A percentile compares a stretch with the other conserved stretches of the same genome.
Evolutionary conservation across 2,888 invertebrate genomes (phyloP).

Genomic region (Nephrotoma appendiculata): DNA sequence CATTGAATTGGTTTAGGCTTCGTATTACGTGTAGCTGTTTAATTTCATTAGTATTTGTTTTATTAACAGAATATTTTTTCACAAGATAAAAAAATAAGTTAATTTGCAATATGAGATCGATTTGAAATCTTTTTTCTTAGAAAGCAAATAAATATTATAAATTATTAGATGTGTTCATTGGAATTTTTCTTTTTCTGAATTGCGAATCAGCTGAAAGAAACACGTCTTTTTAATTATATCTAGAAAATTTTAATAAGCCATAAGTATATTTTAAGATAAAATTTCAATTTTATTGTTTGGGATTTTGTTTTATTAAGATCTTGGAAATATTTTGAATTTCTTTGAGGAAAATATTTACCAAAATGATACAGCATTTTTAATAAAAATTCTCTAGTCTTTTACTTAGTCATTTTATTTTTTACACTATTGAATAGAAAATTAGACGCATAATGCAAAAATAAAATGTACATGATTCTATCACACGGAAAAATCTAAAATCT

Average conservation of each 20-base stretch:
- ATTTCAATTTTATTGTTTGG: background rate
- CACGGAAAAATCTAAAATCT: too few relatives aligned
- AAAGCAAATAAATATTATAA: background rate
- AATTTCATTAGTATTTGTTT: background rate
- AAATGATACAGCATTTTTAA: too few relatives aligned
- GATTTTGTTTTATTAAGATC: background rate
- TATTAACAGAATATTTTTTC: background rate
- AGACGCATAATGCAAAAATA: too few relatives aligned
- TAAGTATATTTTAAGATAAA: background rate
- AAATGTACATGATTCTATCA: too few relatives aligned
- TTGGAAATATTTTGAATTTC: too few relatives aligned
- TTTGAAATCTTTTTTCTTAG: background rate
- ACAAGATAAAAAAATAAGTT: background rate
- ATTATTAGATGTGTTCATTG: background rate
- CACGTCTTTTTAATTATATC: background rate
- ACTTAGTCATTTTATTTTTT: too few relatives aligned
- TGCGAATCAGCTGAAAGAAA: background rate
- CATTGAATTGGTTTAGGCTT: background rate
- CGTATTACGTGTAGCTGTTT: background rate
- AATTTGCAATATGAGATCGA: background rate
- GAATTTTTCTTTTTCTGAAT: background rate
- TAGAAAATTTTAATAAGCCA: background rate
- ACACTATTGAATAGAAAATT: too few relatives aligned
- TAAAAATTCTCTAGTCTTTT: too few relatives aligned
- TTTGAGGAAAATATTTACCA: too few relatives aligned